Conservation (phyloP, 2,797 vertebrate species). For the Urosaurus nigricauda region DNA sequence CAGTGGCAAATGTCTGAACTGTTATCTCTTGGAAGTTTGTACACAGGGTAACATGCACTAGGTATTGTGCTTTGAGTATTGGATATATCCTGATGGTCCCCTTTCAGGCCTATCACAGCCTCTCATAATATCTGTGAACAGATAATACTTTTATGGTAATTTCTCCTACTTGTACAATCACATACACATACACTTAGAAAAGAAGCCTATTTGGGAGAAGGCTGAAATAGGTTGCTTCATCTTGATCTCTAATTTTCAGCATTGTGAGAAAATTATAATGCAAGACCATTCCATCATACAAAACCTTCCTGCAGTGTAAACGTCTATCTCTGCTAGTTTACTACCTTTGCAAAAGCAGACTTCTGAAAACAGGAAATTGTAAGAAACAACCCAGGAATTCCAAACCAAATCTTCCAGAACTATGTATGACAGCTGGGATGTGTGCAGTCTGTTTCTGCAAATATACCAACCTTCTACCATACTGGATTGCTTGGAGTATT, state of each 20-base stretch:
- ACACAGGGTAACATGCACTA: too few species aligned
- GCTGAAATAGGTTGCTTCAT: background rate
- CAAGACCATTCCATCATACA: background rate
- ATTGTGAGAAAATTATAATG: background rate
- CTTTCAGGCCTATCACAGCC: too few species aligned
- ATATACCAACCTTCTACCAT: background rate
- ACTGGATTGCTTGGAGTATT: background rate
- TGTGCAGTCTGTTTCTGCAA: background rate
- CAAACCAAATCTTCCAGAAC: constrained; percentile 72
- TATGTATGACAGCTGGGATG: constrained; percentile 60
- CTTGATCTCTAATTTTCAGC: background rate
- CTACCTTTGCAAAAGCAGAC: background rate
- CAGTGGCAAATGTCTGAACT: too few species aligned
- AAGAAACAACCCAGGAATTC: constrained; percentile 67
- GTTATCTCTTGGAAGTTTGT: too few species aligned
- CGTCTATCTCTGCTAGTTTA: background rate
- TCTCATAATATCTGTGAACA: too few species aligned
- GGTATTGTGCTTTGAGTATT: too few species aligned
- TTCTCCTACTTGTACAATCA: too few species aligned
- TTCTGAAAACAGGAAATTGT: constrained; percentile 68
- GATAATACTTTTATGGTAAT: too few species aligned
- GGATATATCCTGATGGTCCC: too few species aligned
- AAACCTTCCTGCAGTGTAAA: background rate
- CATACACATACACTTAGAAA: background rate
- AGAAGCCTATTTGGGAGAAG: background rate